phyloP scores from a whole-genome alignment of 2,797 vertebrate species.

The Myoxocephalus aenaeus region DNA sequence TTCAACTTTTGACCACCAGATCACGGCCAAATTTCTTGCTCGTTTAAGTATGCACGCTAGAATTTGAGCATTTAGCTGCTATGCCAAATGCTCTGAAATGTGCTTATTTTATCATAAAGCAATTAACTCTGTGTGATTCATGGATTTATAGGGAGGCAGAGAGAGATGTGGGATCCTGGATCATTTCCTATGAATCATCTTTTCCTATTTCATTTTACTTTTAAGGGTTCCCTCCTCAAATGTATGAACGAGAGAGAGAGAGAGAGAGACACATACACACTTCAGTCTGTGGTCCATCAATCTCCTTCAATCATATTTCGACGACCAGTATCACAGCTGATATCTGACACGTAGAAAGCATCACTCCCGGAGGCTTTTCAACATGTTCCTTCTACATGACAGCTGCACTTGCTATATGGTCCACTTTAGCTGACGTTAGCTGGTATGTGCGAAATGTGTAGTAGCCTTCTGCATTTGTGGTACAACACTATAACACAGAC shows the following conservation, averaged over 20 bases:
- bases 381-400: conserved; percentile 1
- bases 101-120: not conserved
- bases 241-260: not conserved
- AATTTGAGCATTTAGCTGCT: conserved; percentile 7
- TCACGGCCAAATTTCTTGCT: conserved; percentile 12
- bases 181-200: not conserved
- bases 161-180: not conserved
- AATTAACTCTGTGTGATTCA: not conserved
- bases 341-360: not conserved
- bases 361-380: not conserved
- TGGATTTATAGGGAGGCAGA: not conserved
- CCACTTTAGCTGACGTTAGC: not conserved
- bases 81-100: not conserved
- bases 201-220: conserved; percentile 7
- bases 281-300: not conserved
- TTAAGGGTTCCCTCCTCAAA: conserved; percentile 9
- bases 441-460: too few species aligned
- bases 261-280: not conserved
- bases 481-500: not conserved
- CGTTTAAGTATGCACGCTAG: conserved; percentile 3
- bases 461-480: not conserved
- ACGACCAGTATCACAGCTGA: not conserved
- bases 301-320: not conserved
- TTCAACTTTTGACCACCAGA: conserved; percentile 36
- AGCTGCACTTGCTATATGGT: not conserved